Conservation (phyloP, 2,797 vertebrate genomes). For the Erpetoichthys calabaricus region DNA sequence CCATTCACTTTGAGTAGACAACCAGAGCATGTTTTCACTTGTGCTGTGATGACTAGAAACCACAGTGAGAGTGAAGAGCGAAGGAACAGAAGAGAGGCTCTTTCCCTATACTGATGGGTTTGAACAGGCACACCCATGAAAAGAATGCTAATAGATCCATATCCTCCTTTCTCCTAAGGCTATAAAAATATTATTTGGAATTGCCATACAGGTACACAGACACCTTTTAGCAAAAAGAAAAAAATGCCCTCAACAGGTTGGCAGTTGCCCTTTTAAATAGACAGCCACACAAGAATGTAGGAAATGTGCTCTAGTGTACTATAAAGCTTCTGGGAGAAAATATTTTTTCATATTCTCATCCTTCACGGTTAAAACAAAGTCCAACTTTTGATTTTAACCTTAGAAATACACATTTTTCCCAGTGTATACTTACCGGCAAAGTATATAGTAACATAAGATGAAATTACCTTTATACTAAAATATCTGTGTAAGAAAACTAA, state of each 20-base stretch:
- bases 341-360: too few relatives aligned
- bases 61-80: background rate
- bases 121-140: conserved; percentile 12
- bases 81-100: conserved; percentile 2
- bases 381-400: too few relatives aligned
- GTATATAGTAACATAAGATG: too few relatives aligned
- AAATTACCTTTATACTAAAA: too few relatives aligned
- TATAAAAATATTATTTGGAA: conserved; percentile 1
- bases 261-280: background rate
- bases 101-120: conserved; percentile 8
- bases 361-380: too few relatives aligned
- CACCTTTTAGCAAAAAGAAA: background rate
- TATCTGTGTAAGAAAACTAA: too few relatives aligned
- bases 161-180: conserved; percentile 1
- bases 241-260: background rate
- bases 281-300: too few relatives aligned
- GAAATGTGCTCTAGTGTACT: too few relatives aligned
- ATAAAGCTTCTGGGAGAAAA: too few relatives aligned
- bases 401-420: too few relatives aligned
- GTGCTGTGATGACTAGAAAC: conserved; percentile 3
- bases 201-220: background rate
- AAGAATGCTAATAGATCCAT: conserved; percentile 14
- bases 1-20: conserved; percentile 14
- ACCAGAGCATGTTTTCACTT: conserved; percentile 23
- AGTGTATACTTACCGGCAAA: too few relatives aligned